Evolutionary conservation across 92 coral and sea anemone genomes (phyloP), one percentile per base, ranked within the genome.

Genomic region (Scolanthus callimorphus): DNA sequence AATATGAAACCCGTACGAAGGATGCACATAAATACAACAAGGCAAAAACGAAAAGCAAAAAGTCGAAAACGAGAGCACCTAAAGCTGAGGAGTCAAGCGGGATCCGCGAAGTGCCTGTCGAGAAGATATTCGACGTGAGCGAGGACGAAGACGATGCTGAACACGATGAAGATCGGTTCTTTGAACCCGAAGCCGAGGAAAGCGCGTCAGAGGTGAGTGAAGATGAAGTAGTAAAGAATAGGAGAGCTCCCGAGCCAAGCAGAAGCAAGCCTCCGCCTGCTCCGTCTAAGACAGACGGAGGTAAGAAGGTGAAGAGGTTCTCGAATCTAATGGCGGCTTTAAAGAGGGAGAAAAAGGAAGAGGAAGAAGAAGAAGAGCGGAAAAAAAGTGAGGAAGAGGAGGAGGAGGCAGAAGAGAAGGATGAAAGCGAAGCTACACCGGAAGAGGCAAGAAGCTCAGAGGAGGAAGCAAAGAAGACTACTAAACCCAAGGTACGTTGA

Each of bases 61-160:
- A 59, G 45, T 29, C 57, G 25, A 64, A 52, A 25, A 57, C 57
- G 20, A 59, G 39, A 20, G 29, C 60, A 3, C 71, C 50, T 31
- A 8, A 25, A 0, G 19, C 19, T 4, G 67, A 70, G 11, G 53
- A 69, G 1, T 55, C 73, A 1, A 73, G 26, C n/a, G 73, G 60
- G 4, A 73, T 88, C 56, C 65, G 59, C 25, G 77, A 86, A 27
- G 67, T 77, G 11, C 68, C 67, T 37, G 96, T 83, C 6, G 86
- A 73, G 49, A 55, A 55, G 45, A 20, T 83, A 51, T 74, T 83
- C 49, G 80, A 78, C 39, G 59, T 84, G 11, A 77, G 83, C 44
- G 95, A 74, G 25, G 70, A 66, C 9, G 86, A 83, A 41, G 85
- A 69, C 1, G 68, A 85, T 17, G 45, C 65, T 29, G 66, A 78